Conservation (phyloP, 2,797 vertebrate species). For the Darevskia nairensis region DNA sequence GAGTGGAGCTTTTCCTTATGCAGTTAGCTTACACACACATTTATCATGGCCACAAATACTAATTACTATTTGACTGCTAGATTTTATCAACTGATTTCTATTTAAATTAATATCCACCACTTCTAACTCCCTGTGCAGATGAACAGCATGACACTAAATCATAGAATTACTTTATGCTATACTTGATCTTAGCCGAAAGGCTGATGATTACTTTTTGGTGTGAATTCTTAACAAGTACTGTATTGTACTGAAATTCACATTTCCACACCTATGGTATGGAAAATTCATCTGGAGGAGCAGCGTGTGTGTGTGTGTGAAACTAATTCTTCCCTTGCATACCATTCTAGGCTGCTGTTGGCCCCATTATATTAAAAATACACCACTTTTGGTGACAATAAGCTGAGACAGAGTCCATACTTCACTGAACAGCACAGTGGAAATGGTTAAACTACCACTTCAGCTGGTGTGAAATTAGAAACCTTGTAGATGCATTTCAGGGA, state of each 20-base stretch:
- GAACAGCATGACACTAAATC: background rate
- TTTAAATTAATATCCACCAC: background rate
- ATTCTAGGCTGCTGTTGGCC: background rate
- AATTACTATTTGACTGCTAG: background rate
- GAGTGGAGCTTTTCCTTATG: constrained; percentile 1
- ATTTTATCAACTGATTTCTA: background rate
- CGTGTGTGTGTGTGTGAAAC: background rate
- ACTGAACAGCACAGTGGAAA: background rate
- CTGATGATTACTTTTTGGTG: background rate
- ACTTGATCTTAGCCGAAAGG: too few species aligned
- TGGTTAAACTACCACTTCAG: background rate
- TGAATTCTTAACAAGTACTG: background rate
- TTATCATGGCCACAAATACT: constrained; percentile 25
- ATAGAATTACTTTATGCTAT: too few species aligned
- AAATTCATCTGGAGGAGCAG: background rate
- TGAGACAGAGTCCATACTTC: background rate
- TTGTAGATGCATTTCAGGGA: constrained; percentile 39
- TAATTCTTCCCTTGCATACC: background rate
- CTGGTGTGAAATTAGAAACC: constrained; percentile 16
- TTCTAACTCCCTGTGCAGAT: background rate
- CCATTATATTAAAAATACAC: background rate
- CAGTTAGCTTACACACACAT: background rate
- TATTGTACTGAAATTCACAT: background rate
- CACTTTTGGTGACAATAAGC: background rate
- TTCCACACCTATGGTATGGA: background rate